These are phyloP conservation scores for Drosophila pallidifrons DNA, from an alignment of 1,140 invertebrate genomes.

Conservation along the genomic window DNA sequence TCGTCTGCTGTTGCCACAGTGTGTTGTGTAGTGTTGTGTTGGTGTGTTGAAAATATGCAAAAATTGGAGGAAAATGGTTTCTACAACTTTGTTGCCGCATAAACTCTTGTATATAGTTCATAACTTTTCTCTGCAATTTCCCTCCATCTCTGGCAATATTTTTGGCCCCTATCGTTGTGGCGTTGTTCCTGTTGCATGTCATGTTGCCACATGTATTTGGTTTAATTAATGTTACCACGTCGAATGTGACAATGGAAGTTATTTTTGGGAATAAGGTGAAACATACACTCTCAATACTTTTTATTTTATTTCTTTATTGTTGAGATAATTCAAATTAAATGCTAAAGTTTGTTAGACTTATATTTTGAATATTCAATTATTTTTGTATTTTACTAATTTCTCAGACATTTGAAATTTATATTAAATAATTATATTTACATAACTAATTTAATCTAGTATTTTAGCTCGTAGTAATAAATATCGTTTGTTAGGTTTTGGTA, in stretches of 20 bases:
- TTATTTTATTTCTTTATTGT: no score
- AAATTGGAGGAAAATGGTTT: constrained; percentile 73
- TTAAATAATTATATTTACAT: no score
- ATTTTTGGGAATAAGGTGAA: no score
- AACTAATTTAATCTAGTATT: no score
- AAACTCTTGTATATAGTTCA: constrained; percentile 69
- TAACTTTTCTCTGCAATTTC: constrained; percentile 53
- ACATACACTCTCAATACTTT: no score
- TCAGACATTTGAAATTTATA: no score
- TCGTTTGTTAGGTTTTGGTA: no score
- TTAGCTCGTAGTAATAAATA: no score
- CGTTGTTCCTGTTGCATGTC: constrained; percentile 33
- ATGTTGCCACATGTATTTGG: constrained; percentile 54
- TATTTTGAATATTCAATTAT: no score
- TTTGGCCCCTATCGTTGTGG: neutral
- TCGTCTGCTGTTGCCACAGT: constrained; percentile 22
- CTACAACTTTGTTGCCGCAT: constrained; percentile 47
- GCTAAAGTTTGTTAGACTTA: no score
- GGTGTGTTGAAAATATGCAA: constrained; percentile 59
- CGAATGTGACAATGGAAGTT: constrained; percentile 22
- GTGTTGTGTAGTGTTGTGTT: neutral
- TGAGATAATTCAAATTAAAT: no score
- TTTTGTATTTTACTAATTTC: no score
- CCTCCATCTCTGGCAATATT: neutral
- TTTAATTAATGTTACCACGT: constrained; percentile 52